Evolutionary conservation across 2,888 invertebrate species (phyloP).

Genomic region (Timandra comae): DNA sequence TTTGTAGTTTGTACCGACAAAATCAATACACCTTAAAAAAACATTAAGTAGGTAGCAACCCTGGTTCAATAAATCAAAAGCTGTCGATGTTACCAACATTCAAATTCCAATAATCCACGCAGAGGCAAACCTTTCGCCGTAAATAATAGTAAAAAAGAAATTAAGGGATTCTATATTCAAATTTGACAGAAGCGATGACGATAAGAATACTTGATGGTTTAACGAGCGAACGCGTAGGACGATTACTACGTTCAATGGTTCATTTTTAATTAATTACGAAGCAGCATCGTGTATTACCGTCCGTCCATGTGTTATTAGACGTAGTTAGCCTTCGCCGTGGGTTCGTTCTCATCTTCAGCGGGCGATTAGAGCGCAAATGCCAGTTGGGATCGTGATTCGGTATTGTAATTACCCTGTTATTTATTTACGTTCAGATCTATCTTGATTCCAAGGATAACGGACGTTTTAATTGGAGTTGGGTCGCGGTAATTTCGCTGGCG

Average conservation of each 20-base stretch:
- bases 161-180: slow-evolving; percentile 65
- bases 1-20: slow-evolving; percentile 45
- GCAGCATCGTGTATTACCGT: slow-evolving; percentile 36
- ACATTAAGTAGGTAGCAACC: slow-evolving; percentile 62
- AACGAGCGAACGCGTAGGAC: slow-evolving; percentile 64
- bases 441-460: slow-evolving; percentile 64
- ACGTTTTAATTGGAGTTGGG: slow-evolving; percentile 67
- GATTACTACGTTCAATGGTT: slow-evolving; percentile 55
- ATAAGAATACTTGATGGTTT: slow-evolving; percentile 66
- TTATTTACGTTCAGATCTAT: slow-evolving; percentile 58
- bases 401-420: slow-evolving; percentile 68
- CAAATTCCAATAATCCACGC: slow-evolving; percentile 66
- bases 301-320: slow-evolving; percentile 47
- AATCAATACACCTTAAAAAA: slow-evolving; percentile 63
- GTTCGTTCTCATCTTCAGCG: slow-evolving; percentile 55
- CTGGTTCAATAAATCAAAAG: slow-evolving; percentile 62
- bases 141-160: slow-evolving; percentile 64
- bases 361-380: slow-evolving; percentile 56
- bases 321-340: slow-evolving; percentile 50
- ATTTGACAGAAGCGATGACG: slow-evolving; percentile 70
- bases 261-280: slow-evolving; percentile 65
- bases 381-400: slow-evolving; percentile 63
- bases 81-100: slow-evolving; percentile 50
- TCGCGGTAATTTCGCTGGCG: slow-evolving; percentile 58
- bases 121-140: slow-evolving; percentile 48